A percentile compares a stretch with the other conserved stretches of the same genome.
These are phyloP conservation scores for Agapornis canus DNA, from an alignment of 2,797 vertebrate genomes.

Conservation along the genomic window DNA sequence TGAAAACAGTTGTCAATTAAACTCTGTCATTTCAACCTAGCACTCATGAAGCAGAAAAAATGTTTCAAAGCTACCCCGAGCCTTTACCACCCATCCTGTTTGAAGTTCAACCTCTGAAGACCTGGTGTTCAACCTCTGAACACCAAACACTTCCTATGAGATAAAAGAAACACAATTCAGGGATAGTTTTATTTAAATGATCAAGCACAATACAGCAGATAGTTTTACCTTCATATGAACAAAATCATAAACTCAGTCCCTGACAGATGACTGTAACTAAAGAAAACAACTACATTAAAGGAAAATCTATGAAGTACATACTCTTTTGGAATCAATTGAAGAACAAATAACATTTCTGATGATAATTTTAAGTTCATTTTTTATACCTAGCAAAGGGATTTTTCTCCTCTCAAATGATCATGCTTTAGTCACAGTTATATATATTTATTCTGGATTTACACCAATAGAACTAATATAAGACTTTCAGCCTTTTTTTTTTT, in stretches of 20 bases:
- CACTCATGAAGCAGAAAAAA: not conserved
- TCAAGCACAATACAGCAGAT: not conserved
- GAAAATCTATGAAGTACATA: not conserved
- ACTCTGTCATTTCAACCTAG: not conserved
- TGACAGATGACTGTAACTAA: not conserved
- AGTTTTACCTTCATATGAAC: not conserved
- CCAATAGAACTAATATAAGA: not conserved
- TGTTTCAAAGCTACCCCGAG: not conserved
- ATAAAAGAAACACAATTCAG: not conserved
- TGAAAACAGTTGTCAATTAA: not conserved
- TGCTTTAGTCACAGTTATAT: not conserved
- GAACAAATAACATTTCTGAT: not conserved
- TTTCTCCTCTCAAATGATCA: not conserved
- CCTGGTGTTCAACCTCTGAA: not conserved
- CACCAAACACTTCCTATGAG: not conserved
- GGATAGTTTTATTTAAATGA: not conserved
- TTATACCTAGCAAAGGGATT: not conserved
- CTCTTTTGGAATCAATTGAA: not conserved
- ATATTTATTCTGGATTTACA: not conserved
- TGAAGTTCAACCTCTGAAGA: not conserved
- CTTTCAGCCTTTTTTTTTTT: not conserved
- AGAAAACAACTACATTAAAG: not conserved
- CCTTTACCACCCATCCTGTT: not conserved
- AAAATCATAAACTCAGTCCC: not conserved
- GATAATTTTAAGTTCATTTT: not conserved